Base-by-base conservation (phyloP, 2,797 vertebrate genomes). In the Notoglanidium macrostoma region DNA sequence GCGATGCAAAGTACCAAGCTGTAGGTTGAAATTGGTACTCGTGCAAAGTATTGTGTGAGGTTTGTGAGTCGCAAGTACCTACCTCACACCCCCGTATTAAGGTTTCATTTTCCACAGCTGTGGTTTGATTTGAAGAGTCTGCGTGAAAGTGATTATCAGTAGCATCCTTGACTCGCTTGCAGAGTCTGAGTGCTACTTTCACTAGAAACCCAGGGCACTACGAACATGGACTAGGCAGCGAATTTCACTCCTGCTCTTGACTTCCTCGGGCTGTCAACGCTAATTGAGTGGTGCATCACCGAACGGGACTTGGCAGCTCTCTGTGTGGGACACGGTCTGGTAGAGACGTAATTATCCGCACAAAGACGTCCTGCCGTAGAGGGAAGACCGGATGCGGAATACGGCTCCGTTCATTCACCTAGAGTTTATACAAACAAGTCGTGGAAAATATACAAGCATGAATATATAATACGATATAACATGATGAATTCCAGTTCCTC, bases 291-390 rank as follows among this genome's bases (percentile, higher is more conserved):
- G 49, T 32, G 35, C 70, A 84, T 83, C 82, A 61, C 14, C 51
- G 83, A 87, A 46, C 81, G 12, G 82, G 86, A 55, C 86, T 68
- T 76, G 86, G 82, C 73, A 87, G 73, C 81, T 84, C 73, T 65
- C 86, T 54, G 80, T 59, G 86, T 63, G 85, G 82, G 61, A 49
- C 51, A 77, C 14, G 32, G 32, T 84, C 73, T 84, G 51, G 73
- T 83, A 84, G 82, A 84, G 63, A 68, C 35, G 44, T 84, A 70
- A 84, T 26, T n/a, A 73, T 68, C 68, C 23, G 7, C 23, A 84
- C 76, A 73, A 79, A 72, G 65, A 61, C 54, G 51, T 59, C 83
- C 40, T 70, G 51, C 21, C 74, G 72, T 44, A 59, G 61, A 10
- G 51, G 81, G 63, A 68, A 0, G 46, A 83, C 29, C 3, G 46